Base-by-base conservation (phyloP, 2,888 invertebrate species). In the Lepeophtheirus nordmannii region DNA sequence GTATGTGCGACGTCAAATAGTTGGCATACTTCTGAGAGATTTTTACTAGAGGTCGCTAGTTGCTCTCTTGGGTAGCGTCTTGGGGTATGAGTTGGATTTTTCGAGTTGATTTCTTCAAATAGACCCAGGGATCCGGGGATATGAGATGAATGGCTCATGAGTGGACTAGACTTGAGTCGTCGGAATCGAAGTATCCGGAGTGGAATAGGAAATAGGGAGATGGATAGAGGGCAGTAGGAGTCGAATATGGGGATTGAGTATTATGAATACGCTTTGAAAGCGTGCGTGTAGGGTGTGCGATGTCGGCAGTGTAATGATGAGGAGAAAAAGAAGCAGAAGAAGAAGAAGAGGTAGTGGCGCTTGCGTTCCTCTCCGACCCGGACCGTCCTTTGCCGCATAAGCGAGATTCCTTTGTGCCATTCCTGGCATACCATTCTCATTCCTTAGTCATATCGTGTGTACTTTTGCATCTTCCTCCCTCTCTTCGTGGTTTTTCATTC, bases 321-420 rank as follows among this genome's bases (percentile, higher is more conserved):
- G 17, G 8, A 8, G 53, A 46, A 8, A n/a, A n/a, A 46, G 8
- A 46, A 8, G 8, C 2, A 8, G 8, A 14, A 8, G 8, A 17
- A 8, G 8, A 46, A 8, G 8, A 8, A 8, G 2, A 46, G 53
- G 5, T 46, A 46, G 53, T 46, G 53, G 53, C 53, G 53, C 53
- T 46, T 46, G 53, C 53, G 53, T 46, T 46, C 17, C 53, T 46
- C 53, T 14, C 17, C 53, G 53, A 46, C 53, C 53, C 53, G 53
- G 53, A 46, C 53, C 53, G 53, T 46, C 17, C 53, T 46, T 60
- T 38, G 37, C 23, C 85, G 87, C 88, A 88, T 89, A 87, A 87
- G 88, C 86, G 83, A 84, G 87, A 89, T 89, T 89, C 89, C 60
- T 88, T 89, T 89, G 87, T 88, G 87, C 86, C 89, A 89, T 89